A percentile compares a stretch with the other conserved stretches of the same genome.
phyloP scores from a whole-genome alignment of 2,888 invertebrate species.

The Adela reaumurella region DNA sequence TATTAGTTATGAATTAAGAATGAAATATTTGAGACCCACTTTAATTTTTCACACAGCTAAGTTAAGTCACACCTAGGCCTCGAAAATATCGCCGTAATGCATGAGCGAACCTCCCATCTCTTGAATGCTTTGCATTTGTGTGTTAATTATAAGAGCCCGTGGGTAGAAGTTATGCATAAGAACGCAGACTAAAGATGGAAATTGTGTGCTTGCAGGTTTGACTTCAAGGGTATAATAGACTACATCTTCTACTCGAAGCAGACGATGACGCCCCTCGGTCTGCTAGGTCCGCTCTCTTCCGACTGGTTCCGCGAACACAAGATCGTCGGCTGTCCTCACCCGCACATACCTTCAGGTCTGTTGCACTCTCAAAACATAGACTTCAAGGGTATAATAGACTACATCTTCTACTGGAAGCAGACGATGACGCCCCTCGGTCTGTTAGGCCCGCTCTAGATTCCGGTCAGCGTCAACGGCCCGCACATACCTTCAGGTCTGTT shows the following conservation, averaged over 20 bases:
- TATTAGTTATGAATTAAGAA: too few species aligned
- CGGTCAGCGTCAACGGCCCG: slow-evolving; percentile 96
- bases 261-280: slow-evolving; percentile 91
- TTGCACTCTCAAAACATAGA: too few species aligned
- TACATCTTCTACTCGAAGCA: slow-evolving; percentile 98
- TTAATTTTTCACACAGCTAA: too few species aligned
- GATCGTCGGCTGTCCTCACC: slow-evolving; percentile 96
- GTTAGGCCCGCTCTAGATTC: slow-evolving; percentile 89
- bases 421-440: slow-evolving; percentile 94
- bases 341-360: slow-evolving; percentile 93
- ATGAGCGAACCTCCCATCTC: too few species aligned
- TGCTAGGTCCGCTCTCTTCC: slow-evolving; percentile 89
- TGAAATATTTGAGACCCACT: too few species aligned
- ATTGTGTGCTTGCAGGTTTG: slow-evolving; percentile 68
- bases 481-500: slow-evolving; percentile 94
- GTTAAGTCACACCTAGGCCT: too few species aligned
- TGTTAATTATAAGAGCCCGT: too few species aligned
- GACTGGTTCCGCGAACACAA: slow-evolving; percentile 95
- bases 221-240: slow-evolving; percentile 99
- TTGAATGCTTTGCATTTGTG: too few species aligned
- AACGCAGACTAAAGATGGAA: too few species aligned
- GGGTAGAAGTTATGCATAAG: too few species aligned
- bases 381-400: slow-evolving; percentile 99
- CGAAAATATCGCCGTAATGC: too few species aligned
- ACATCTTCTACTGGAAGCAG: slow-evolving; percentile 96